Evolutionary conservation across 2,797 vertebrate genomes (phyloP), one percentile per base, ranked within the genome.

Genomic region (Macroramphosus scolopax): DNA sequence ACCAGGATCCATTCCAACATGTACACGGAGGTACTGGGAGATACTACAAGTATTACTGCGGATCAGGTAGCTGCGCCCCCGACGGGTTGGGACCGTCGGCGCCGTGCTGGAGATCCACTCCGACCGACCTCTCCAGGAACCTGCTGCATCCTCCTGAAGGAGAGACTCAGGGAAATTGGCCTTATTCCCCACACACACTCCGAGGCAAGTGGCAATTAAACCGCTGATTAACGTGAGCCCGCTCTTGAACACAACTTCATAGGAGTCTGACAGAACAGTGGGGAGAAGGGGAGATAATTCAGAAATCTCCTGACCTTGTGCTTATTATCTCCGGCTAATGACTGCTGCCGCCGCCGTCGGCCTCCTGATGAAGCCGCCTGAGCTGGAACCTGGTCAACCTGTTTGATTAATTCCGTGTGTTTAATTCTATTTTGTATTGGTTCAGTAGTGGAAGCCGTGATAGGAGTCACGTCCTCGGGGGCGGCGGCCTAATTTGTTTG

Each of bases 181-280:
- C 80, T 83, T 82, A 82, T 86, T 87, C 85, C 83, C 84, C 74
- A 72, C 79, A 72, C 79, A 78, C 77, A 75, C 81, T 84, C 75
- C 3, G 61, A 80, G 77, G 85, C 85, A 82, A 87, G 84, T 77
- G 81, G 85, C 88, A 89, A 90, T 89, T 90, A 89, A 85, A 82
- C 42, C 81, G 54, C 81, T 89, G 87, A 90, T 90, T 85, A 91
- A 88, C 79, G 77, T 47, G 75, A 80, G 78, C 47, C 77, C 28
- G 60, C 81, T 77, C 86, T 86, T 17, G 54, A 85, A 81, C 80
- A 86, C 85, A 87, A 78, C 87, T 85, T 83, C 75, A 74, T 74
- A 65, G 73, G 75, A 62, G 83, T 65, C 60, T 77, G 82, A 82
- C 65, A 56, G 72, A 84, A 70, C 79, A 76, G 81, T 60, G 73